Percentiles rank a stretch among this genome's conserved stretches.
Conservation (phyloP, 2,888 invertebrate species). For the Philhelius pedissequus region DNA sequence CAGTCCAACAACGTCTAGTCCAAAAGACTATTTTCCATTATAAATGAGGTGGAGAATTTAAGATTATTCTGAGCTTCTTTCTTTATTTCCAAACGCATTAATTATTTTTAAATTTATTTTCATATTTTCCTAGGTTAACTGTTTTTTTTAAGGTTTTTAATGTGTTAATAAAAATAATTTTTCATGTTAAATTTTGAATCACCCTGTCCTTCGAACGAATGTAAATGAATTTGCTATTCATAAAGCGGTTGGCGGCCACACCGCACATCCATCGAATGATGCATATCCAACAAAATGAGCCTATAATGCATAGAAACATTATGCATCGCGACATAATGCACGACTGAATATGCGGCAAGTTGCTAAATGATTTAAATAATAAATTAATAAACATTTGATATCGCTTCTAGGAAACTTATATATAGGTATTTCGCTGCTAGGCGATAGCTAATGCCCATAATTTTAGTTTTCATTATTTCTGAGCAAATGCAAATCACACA, state of each 20-base stretch:
- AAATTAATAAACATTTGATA: conserved; percentile 52
- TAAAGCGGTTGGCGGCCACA: conserved; percentile 13
- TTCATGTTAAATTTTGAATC: conserved; percentile 26
- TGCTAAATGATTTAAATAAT: conserved; percentile 47
- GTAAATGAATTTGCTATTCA: conserved; percentile 28
- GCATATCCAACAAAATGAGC: neutral
- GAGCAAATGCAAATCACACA: neutral
- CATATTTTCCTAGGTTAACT: neutral
- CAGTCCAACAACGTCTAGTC: neutral
- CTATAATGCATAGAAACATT: too few species aligned
- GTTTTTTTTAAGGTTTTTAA: neutral
- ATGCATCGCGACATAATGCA: too few species aligned
- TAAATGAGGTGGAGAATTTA: neutral
- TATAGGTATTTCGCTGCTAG: neutral
- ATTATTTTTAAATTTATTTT: neutral
- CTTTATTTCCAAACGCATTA: too few species aligned
- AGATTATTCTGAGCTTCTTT: neutral
- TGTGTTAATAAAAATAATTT: neutral
- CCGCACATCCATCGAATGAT: conserved; percentile 22
- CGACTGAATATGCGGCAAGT: neutral
- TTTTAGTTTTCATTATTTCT: too few species aligned
- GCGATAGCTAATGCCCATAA: too few species aligned
- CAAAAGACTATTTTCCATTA: neutral
- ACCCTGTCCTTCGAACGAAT: conserved; percentile 50
- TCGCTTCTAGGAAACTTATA: conserved; percentile 46